These are phyloP conservation scores for Peribatodes rhomboidaria DNA, from an alignment of 2,888 invertebrate genomes.

Conservation along the genomic window DNA sequence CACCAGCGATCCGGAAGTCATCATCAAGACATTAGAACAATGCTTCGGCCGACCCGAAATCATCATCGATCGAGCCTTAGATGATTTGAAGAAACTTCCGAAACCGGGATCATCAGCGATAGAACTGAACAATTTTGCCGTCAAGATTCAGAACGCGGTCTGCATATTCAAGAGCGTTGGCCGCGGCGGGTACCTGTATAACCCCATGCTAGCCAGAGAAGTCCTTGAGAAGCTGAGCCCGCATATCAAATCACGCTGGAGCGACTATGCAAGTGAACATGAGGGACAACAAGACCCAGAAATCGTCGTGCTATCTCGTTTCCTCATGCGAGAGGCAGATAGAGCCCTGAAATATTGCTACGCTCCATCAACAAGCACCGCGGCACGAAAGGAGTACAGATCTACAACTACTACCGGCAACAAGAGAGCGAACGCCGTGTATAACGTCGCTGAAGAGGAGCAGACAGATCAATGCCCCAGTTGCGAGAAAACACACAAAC, in stretches of 20 bases:
- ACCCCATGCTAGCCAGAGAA: conserved; percentile 18
- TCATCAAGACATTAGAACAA: conserved; percentile 45
- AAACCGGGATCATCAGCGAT: conserved; percentile 27
- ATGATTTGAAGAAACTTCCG: conserved; percentile 37
- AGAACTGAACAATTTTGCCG: conserved; percentile 39
- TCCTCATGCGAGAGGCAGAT: conserved; percentile 20
- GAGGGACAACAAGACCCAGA: not conserved
- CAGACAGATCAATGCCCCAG: not conserved
- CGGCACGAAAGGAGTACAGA: no score
- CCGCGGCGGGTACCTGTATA: conserved; percentile 16
- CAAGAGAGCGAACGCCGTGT: no score
- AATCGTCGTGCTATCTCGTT: conserved; percentile 11
- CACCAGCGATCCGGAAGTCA: conserved; percentile 30
- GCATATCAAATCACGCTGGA: conserved; percentile 8
- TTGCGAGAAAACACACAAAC: not conserved
- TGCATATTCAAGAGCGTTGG: not conserved
- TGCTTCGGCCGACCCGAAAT: conserved; percentile 46
- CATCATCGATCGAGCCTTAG: conserved; percentile 37
- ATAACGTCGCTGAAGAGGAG: not conserved
- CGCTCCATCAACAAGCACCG: not conserved
- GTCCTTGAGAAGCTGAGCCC: conserved; percentile 22
- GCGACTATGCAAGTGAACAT: conserved; percentile 9
- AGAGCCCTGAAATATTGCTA: conserved; percentile 5
- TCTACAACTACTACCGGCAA: no score
- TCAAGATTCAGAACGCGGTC: conserved; percentile 27